phyloP scores from a whole-genome alignment of 2,888 invertebrate species.

The Alentia gelatinosa region DNA sequence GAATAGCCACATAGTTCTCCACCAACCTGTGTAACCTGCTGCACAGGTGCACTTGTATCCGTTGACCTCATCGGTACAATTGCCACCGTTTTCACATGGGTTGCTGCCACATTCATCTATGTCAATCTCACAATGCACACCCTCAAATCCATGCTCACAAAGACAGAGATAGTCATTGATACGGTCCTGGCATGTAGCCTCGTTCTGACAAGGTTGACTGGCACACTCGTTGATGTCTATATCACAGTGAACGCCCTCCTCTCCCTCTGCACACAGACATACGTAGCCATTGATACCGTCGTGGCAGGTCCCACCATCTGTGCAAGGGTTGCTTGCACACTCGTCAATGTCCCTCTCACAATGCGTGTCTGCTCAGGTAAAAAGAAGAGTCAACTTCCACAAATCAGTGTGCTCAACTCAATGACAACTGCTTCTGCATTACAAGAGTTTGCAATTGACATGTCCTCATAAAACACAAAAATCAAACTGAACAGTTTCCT shows the following conservation, averaged over 20 bases:
- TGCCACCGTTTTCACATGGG: not conserved
- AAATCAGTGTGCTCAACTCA: not conserved
- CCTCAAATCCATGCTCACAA: slow-evolving; percentile 51
- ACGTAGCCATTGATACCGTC: slow-evolving; percentile 77
- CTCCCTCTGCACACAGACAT: slow-evolving; percentile 58
- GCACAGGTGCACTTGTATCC: slow-evolving; percentile 7
- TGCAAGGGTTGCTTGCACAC: slow-evolving; percentile 92
- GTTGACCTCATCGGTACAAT: not conserved
- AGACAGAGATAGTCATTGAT: slow-evolving; percentile 62
- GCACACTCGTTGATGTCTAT: slow-evolving; percentile 1
- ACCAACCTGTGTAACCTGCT: slow-evolving; percentile 6
- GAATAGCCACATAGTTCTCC: not conserved
- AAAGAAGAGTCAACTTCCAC: not conserved
- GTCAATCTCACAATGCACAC: slow-evolving; percentile 12
- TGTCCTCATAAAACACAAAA: not conserved
- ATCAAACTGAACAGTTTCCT: not conserved
- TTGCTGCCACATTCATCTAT: slow-evolving; percentile 8
- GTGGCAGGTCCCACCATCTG: slow-evolving; percentile 91
- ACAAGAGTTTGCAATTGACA: not conserved
- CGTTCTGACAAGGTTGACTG: not conserved
- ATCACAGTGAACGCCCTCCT: slow-evolving; percentile 82
- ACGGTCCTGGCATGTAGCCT: slow-evolving; percentile 45
- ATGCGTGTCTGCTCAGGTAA: not conserved
- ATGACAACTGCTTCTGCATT: not conserved
- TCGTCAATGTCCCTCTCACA: slow-evolving; percentile 65